Evolutionary conservation across 2,797 vertebrate species (phyloP), one percentile per base, ranked within the genome.

Genomic region (Dipus sagitta): DNA sequence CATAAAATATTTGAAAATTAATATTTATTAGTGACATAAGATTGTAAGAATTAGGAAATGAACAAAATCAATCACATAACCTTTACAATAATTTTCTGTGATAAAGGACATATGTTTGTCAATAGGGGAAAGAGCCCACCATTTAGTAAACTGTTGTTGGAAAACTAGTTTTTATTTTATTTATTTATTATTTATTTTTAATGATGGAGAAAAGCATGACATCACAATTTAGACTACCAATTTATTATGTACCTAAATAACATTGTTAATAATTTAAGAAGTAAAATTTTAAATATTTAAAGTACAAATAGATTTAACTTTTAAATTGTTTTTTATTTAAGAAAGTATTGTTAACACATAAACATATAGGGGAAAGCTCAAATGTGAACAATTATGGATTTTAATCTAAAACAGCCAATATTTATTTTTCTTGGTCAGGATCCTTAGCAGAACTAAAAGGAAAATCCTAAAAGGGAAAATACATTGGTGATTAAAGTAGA

Each of bases 201-300:
- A 38, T 20, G 26, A 78, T 47, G 28, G 15, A 62, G 62, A 85
- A 76, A 62, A 75, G 0, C 3, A 58, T 77, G 38, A 71, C 84
- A 85, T 84, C 12, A 81, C 32, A 94, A 13, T 4, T 38, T 86
- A 74, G 23, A 72, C 6, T 21, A 13, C 88, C 21, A 74, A 20
- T 77, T 77, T 14, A 78, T 5, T 77, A 60, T 64, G 70, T 60
- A 42, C 32, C 58, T 92, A 86, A 74, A 71, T 86, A 90, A 64
- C 80, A 23, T 64, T 95, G 89, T 79, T n/a, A 89, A 82, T 64
- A 5, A 76, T 86, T 91, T 91, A 60, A 74, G 38, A 91, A 26
- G 17, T 89, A 87, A 84, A 72, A 71, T 7, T 91, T 67, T 3
- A 58, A 85, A 86, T 71, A 0, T 83, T 94, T 62, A 81, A 88